A percentile compares a stretch with the other conserved stretches of the same genome.
Evolutionary conservation across 2,797 vertebrate genomes (phyloP).

Genomic region (Aythya fuligula): DNA sequence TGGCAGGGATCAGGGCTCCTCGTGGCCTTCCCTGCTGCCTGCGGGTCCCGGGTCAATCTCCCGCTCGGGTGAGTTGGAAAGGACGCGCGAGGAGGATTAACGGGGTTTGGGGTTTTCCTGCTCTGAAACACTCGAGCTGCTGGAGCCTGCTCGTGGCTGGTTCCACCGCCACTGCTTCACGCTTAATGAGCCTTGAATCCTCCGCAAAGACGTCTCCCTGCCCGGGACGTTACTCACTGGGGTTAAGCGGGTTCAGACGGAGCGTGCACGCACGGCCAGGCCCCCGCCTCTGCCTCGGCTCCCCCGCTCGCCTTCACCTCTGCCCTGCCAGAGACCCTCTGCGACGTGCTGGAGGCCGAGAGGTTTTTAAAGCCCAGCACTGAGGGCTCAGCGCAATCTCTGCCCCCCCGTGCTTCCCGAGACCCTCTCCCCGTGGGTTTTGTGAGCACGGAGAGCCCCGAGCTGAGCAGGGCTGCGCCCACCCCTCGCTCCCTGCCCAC

Average conservation of each 20-base stretch:
- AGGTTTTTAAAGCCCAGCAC: neutral
- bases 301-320: neutral
- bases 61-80: rapidly evolving
- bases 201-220: neutral
- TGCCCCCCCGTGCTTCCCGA: neutral
- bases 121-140: neutral
- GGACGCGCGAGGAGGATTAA: neutral
- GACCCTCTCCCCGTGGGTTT: neutral
- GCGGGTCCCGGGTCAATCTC: neutral
- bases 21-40: neutral
- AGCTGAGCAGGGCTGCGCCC: neutral
- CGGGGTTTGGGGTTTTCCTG: neutral
- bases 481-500: no score
- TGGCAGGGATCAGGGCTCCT: rapidly evolving
- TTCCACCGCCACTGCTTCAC: rapidly evolving
- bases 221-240: rapidly evolving
- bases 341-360: rapidly evolving
- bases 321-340: rapidly evolving
- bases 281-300: neutral
- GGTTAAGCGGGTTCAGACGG: neutral
- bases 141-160: neutral
- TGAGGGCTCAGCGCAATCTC: neutral
- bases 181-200: neutral
- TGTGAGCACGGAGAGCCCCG: neutral
- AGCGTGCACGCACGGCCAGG: rapidly evolving